Base-by-base conservation (phyloP, 2,113 vertebrate species). In the Aplodontia rufa region DNA sequence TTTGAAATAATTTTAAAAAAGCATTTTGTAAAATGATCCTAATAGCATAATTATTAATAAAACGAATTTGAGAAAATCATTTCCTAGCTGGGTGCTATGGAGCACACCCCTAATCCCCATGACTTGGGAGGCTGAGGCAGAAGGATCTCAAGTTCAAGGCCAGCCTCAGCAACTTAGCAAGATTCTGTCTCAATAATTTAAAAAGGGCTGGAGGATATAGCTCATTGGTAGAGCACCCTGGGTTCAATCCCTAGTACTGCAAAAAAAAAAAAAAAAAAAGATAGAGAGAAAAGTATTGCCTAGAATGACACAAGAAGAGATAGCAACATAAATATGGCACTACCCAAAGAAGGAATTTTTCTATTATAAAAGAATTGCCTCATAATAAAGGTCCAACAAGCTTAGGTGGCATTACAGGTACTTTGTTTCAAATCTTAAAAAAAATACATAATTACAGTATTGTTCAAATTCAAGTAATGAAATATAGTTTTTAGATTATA, bases 361-460 rank as follows among this genome's bases (percentile, higher is more conserved):
- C 76, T 78, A 87, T 69, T 89, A 49, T 66, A 37, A 75, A 93
- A 81, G 45, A 89, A 72, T 82, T 88, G 45, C 60, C 42, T 76
- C 24, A 64, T 26, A 78, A 76, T 80, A 92, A 51, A 86, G 13
- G 22, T 28, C 76, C 87, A 87, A 26, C 76, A 83, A 53, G 10
- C 91, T 78, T 79, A 93, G 71, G n/a, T 84, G 47, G 68, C 49
- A 88, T 91, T 83, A 53, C 11, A 80, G 10, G 2, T 88, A 3
- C 40, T 86, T 94, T 51, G 32, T 86, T 82, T 94, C 60, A 82
- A 13, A 89, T 90, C 26, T 96, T 94, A 55, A 80, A 94, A 53
- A 87, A 62, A 22, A 87, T 74, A 72, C 8, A 22, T 75, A 91
- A 60, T 79, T 81, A 24, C 19, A 88, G 9, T 69, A 37, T 89